Conservation (phyloP, 2,888 invertebrate species). For the Seira ritae region DNA sequence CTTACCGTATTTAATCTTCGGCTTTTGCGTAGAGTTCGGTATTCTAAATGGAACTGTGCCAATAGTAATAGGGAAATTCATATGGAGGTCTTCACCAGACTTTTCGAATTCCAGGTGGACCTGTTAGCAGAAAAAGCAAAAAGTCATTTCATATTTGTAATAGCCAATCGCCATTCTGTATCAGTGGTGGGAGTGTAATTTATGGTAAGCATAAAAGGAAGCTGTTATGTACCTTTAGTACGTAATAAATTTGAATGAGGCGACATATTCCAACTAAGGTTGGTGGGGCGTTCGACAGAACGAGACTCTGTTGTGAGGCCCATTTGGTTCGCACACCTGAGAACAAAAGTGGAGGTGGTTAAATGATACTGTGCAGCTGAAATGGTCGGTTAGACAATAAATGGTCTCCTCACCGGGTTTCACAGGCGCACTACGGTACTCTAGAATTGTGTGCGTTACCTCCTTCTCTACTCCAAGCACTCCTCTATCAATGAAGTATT, state of each 20-base stretch:
- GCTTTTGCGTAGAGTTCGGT: constrained; percentile 80
- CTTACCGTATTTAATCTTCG: constrained; percentile 82
- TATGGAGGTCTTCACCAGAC: constrained; percentile 83
- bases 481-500: constrained; percentile 85
- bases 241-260: constrained; percentile 84
- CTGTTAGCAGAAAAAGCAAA: constrained; percentile 76
- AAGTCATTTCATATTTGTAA: too few relatives aligned
- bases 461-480: constrained; percentile 85
- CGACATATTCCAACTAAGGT: constrained; percentile 84
- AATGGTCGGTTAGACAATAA: too few relatives aligned
- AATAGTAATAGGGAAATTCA: constrained; percentile 85
- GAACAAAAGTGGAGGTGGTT: not conserved
- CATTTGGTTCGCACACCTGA: constrained; percentile 79
- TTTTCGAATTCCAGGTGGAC: constrained; percentile 83
- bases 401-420: constrained; percentile 76
- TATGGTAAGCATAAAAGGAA: not conserved
- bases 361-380: too few relatives aligned
- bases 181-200: too few relatives aligned
- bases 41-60: constrained; percentile 85
- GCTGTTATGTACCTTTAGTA: constrained; percentile 80
- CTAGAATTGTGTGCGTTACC: constrained; percentile 82
- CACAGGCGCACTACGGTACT: constrained; percentile 83
- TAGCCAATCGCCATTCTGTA: too few relatives aligned
- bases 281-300: constrained; percentile 85
- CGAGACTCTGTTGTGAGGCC: constrained; percentile 82